phyloP scores from a whole-genome alignment of 1,140 invertebrate genomes.

The Monomorium pharaonis region DNA sequence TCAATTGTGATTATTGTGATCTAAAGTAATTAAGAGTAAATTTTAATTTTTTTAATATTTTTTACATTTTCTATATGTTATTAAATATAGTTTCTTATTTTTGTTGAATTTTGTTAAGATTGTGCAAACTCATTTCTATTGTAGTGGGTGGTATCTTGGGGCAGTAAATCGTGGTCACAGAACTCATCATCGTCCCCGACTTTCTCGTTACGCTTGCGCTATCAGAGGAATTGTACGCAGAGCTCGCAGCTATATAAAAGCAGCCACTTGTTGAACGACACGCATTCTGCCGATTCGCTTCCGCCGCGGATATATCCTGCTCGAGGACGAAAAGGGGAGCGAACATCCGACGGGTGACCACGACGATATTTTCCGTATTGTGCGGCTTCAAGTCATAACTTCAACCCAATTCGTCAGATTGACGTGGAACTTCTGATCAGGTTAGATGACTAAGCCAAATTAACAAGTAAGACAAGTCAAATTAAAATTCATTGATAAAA shows the following conservation, averaged over 20 bases:
- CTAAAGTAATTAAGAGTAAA: neutral
- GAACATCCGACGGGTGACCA: conserved; percentile 8
- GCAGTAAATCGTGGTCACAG: conserved; percentile 61
- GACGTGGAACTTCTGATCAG: conserved; percentile 38
- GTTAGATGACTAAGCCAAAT: conserved; percentile 25
- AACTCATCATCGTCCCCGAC: conserved; percentile 17
- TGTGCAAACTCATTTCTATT: neutral
- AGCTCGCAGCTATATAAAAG: conserved; percentile 82
- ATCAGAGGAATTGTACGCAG: conserved; percentile 60
- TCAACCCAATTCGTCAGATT: conserved; percentile 21
- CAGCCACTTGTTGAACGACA: conserved; percentile 84
- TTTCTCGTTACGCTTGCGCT: conserved; percentile 75
- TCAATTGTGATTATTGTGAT: too few relatives aligned
- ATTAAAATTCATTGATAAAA: neutral
- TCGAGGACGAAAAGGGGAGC: conserved; percentile 38
- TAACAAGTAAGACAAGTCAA: neutral
- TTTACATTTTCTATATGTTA: too few relatives aligned
- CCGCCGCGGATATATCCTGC: conserved; percentile 66
- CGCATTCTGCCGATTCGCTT: conserved; percentile 78
- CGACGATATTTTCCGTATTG: conserved; percentile 20
- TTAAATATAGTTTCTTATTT: neutral
- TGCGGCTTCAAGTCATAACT: conserved; percentile 26
- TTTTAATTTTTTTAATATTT: neutral
- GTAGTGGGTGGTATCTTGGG: conserved; percentile 57
- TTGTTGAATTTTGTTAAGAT: neutral